Base-by-base conservation (phyloP, 2,888 invertebrate genomes). In the Polia nebulosa region DNA sequence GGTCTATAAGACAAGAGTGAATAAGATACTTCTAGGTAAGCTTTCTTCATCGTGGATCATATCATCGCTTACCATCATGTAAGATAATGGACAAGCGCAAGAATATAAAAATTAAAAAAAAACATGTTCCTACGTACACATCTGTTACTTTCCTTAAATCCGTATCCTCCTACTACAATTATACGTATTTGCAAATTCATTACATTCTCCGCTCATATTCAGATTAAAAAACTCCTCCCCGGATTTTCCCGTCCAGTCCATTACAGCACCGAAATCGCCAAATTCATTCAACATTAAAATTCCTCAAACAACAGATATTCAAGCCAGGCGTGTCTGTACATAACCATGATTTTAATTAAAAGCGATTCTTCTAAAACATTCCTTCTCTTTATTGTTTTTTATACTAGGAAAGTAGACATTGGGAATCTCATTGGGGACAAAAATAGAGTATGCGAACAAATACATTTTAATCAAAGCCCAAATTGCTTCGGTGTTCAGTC, bases 401-500 rank as follows among this genome's bases (percentile, higher is more conserved):
- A 72, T 71, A 82, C 73, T 79, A 72, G 58, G 56, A 57, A 41
- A 55, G 39, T 72, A 76, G 63, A 64, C 73, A 70, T 75, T 81
- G 76, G 69, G 71, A 83, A 81, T 85, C 83, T 79, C 83, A 85
- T 84, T 78, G 85, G 67, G 76, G 85, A 86, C 86, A 86, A 84
- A 88, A 89, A 89, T 87, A 88, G 85, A 87, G 85, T 83, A 80
- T 81, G 76, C 74, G 85, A 87, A 90, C 91, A 92, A 93, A 93
- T 93, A 92, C 91, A 93, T 93, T 93, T 92, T 89, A 92, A 93
- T 93, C 92, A 92, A 86, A 81, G 85, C 76, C 87, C 84, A 89
- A 93, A 93, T 93, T 90, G 89, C 90, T 90, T 89, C 73, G 83
- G 80, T 87, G 84, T 88, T 91, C 84, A 83, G 77, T 78, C 74